Base-by-base conservation (phyloP, 2,888 invertebrate species). In the Caenorhabditis sp. region DNA sequence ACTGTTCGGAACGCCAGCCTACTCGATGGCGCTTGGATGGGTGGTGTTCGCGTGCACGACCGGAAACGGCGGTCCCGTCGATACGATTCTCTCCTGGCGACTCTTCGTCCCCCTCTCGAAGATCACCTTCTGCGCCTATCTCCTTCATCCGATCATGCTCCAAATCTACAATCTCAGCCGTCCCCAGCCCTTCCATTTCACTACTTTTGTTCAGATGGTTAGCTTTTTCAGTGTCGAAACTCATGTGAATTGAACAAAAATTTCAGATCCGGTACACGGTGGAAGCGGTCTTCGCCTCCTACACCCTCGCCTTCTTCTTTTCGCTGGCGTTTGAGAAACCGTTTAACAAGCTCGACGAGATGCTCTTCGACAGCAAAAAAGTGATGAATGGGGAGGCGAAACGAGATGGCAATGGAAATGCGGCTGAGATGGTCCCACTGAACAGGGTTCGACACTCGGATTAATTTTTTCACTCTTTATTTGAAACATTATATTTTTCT, bases 41-140 rank as follows among this genome's bases (percentile, higher is more conserved):
- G 89, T 91, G 3, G 88, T 90, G 3, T 90, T 90, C 78, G 90
- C 91, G 11, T 91, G 91, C 50, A 84, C 87, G 7, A 85, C 88
- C 30, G 86, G 86, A 27, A 83, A 86, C 53, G 87, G 83, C 82
- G 89, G 85, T 7, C 80, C 80, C 1, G 91, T 96, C 56, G 94
- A 95, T 91, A 92, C 92, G 0, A 91, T 95, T 53, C 92, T 98
- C 45, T 94, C 94, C 0, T 94, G 94, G 91, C 92, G 93, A 62
- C 93, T 94, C 0, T 92, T 95, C 84, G 92, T 95, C 86, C 96
- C 97, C 0, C 91, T 98, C 55, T 95, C 95, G 86, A 92, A 96
- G 62, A 92, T 97, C 79, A 95, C 96, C 2, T 98, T 95, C 91
- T 95, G 95, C 90, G 94, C 96, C 32, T 98, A 97, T 91, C 92